A percentile compares a stretch with the other conserved stretches of the same genome.
phyloP scores from a whole-genome alignment of 2,888 invertebrate genomes.

The Sphecodes monilicornis region DNA sequence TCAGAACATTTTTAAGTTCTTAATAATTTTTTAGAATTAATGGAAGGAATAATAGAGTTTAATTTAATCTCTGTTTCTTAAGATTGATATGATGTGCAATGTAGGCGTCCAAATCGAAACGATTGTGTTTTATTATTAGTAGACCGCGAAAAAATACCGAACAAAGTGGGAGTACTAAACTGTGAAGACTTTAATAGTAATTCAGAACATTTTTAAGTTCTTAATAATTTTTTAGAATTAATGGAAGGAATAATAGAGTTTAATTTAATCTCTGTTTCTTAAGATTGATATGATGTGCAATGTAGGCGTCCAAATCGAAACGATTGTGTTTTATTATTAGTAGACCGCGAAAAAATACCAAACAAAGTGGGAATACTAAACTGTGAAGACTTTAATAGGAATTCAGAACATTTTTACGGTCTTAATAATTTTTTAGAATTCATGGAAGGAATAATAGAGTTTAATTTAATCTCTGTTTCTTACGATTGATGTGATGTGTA shows the following conservation, averaged over 20 bases:
- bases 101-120: background rate
- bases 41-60: background rate
- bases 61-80: background rate
- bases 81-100: background rate
- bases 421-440: background rate
- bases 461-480: background rate
- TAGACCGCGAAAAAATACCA: background rate
- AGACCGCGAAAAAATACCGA: background rate
- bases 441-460: background rate
- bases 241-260: background rate
- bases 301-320: background rate
- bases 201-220: background rate
- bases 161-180: background rate
- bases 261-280: background rate
- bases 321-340: background rate
- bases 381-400: background rate
- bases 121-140: background rate
- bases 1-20: background rate
- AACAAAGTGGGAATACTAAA: background rate
- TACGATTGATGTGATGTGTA: background rate
- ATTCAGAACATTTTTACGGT: background rate
- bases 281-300: background rate
- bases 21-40: background rate
- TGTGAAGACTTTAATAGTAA: background rate
- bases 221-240: background rate